Evolutionary conservation across 2,113 vertebrate species (phyloP), one percentile per base, ranked within the genome.

Genomic region (Edolisoma coerulescens): DNA sequence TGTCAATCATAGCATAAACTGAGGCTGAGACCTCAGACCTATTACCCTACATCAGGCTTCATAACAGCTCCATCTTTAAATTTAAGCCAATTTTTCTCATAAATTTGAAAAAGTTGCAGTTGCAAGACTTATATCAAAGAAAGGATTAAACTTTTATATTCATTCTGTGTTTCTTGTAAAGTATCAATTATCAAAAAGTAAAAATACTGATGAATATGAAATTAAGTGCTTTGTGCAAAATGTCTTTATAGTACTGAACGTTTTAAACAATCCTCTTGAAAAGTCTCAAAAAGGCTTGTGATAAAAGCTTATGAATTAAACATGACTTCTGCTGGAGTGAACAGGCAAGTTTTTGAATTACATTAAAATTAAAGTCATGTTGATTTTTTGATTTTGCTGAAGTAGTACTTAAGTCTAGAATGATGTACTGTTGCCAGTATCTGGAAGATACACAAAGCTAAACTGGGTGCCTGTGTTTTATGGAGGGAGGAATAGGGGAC

Each of bases 281-380:
- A 92, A 87, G 37, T 76, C 44, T 92, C 68, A 82, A 28, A 86
- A 79, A 92, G 14, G 3, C 50, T 96, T 89, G 50, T 77, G 80
- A 77, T 87, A 90, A 89, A 86, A 87, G 30, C 53, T 91, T 71
- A 93, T 96, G 64, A 97, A 95, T 95, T 87, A 69, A 97, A 83
- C 83, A 92, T 87, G 78, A 76, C 61, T 94, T 88, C 52, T 95
- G 35, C 47, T 95, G 63, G 27, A 78, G 19, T 4, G 6, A 95
- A 63, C 52, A 89, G 20, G 22, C 45, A 85, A 91, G 60, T 14
- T 90, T 95, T 33, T 81, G 35, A 61, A 70, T 26, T 84, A 21
- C 57, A 79, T 93, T 93, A 82, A 94, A 69, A 83, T 79, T 87
- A 47, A 78, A 92, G 27, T 53, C 32, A 78, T 70, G 49, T 81